A percentile compares a stretch with the other conserved stretches of the same genome.
These are phyloP conservation scores for Platycheirus albimanus DNA, from an alignment of 2,888 invertebrate genomes.

Conservation along the genomic window DNA sequence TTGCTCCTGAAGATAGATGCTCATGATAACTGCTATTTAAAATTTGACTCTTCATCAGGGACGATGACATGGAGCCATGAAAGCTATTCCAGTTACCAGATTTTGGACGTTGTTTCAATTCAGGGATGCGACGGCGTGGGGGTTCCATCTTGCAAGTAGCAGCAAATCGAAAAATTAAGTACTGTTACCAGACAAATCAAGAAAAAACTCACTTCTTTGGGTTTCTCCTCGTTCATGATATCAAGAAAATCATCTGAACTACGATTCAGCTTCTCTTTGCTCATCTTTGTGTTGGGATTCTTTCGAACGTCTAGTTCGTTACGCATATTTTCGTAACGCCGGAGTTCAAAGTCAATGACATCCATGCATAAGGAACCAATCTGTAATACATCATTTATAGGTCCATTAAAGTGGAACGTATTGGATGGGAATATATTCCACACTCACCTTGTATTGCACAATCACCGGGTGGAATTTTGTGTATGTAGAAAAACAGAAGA, in stretches of 20 bases:
- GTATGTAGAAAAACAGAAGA: slow-evolving; percentile 98
- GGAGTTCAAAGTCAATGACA: slow-evolving; percentile 96
- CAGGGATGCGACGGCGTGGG: slow-evolving; percentile 88
- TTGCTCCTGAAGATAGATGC: slow-evolving; percentile 83
- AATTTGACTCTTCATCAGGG: slow-evolving; percentile 85
- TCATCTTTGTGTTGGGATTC: slow-evolving; percentile 79
- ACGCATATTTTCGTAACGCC: slow-evolving; percentile 96
- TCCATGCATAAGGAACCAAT: slow-evolving; percentile 98
- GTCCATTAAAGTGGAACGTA: not conserved
- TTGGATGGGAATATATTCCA: not conserved
- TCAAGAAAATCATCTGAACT: slow-evolving; percentile 82
- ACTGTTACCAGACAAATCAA: too few relatives aligned
- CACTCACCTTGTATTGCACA: slow-evolving; percentile 93
- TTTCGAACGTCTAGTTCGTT: slow-evolving; percentile 86
- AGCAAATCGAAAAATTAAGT: not conserved
- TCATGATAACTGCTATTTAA: slow-evolving; percentile 89
- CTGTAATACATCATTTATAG: slow-evolving; percentile 83
- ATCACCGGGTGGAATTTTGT: slow-evolving; percentile 97
- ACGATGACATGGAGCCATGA: slow-evolving; percentile 83
- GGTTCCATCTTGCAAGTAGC: slow-evolving; percentile 84
- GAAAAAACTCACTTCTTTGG: slow-evolving; percentile 80
- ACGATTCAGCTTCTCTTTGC: slow-evolving; percentile 81
- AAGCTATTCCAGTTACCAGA: slow-evolving; percentile 87
- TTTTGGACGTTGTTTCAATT: slow-evolving; percentile 89
- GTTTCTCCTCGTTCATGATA: slow-evolving; percentile 83